Conservation (phyloP, 2,888 invertebrate species). For the Parascotia fuliginaria region DNA sequence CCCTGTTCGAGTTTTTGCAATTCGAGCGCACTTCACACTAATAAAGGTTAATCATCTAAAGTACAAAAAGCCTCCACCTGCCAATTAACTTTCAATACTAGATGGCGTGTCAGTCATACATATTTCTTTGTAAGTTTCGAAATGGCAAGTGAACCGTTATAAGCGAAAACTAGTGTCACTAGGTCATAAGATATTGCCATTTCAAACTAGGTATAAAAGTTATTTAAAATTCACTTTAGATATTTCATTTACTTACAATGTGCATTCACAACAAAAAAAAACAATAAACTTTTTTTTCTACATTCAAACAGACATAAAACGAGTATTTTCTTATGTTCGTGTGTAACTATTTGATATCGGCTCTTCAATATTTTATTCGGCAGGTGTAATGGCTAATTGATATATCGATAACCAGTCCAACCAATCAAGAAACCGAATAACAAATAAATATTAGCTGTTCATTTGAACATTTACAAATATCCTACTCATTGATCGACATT, state of each 20-base stretch:
- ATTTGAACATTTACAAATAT: too few species aligned
- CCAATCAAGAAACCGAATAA: too few species aligned
- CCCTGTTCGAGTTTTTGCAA: slow-evolving; percentile 12
- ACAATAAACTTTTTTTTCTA: not conserved
- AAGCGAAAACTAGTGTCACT: slow-evolving; percentile 34
- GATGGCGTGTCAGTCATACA: slow-evolving; percentile 37
- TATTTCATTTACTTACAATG: not conserved
- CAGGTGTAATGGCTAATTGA: not conserved
- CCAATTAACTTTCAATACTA: slow-evolving; percentile 47
- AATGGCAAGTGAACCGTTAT: slow-evolving; percentile 41
- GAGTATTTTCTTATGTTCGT: not conserved
- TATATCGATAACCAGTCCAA: too few species aligned
- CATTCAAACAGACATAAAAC: not conserved
- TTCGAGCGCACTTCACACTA: slow-evolving; percentile 38
- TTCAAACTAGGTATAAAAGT: slow-evolving; percentile 19
- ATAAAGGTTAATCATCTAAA: slow-evolving; percentile 51
- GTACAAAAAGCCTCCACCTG: slow-evolving; percentile 49
- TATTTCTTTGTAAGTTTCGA: slow-evolving; percentile 39
- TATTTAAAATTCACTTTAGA: slow-evolving; percentile 30
- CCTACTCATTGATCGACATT: too few species aligned
- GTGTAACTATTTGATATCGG: not conserved
- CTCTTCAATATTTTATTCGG: not conserved
- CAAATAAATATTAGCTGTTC: too few species aligned
- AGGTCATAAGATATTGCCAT: slow-evolving; percentile 19
- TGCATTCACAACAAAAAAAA: not conserved